Base-by-base conservation (phyloP, 2,888 invertebrate genomes). In the Clusia tigrina region DNA sequence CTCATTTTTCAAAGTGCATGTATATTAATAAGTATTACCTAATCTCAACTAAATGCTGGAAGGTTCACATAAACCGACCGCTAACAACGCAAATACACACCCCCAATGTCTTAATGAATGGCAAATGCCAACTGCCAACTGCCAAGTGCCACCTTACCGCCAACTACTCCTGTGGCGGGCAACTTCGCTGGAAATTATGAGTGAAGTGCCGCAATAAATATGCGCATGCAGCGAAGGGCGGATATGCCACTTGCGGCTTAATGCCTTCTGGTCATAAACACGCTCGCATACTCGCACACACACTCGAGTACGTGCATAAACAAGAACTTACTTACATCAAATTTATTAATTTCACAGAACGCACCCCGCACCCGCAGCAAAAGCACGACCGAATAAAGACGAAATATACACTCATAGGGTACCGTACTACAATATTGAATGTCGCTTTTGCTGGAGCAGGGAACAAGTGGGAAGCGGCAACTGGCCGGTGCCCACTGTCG, bases 121-220 rank as follows among this genome's bases (percentile, higher is more conserved):
- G 10, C 5, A 42, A 42, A 42, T 42, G 3, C 9, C n/a, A n/a
- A 42, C 42, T 3, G 10, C 42, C 42, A 32, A 32, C 32, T n/a
- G n/a, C n/a, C n/a, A n/a, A n/a, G n/a, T 32, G 32, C 32, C 32
- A 5, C 32, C 32, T 12, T 12, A 5, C 32, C 32, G 6, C 6
- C 12, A n/a, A n/a, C n/a, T n/a, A n/a, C n/a, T n/a, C n/a, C n/a
- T n/a, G n/a, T n/a, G n/a, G n/a, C n/a, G n/a, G n/a, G n/a, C n/a
- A n/a, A n/a, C 5, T 32, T 32, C 32, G 12, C 12, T 32, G 32
- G 32, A 32, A 42, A n/a, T 42, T 42, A 42, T 42, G 42, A 42
- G 42, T 42, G 42, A 42, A 42, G n/a, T 42, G 42, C 15, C 42
- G 42, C 42, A 42, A 42, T 42, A 42, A 42, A 42, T 42, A 42